Evolutionary conservation across 1,140 invertebrate species (phyloP), one percentile per base, ranked within the genome.

Genomic region (Archegozetes longisetosus): DNA sequence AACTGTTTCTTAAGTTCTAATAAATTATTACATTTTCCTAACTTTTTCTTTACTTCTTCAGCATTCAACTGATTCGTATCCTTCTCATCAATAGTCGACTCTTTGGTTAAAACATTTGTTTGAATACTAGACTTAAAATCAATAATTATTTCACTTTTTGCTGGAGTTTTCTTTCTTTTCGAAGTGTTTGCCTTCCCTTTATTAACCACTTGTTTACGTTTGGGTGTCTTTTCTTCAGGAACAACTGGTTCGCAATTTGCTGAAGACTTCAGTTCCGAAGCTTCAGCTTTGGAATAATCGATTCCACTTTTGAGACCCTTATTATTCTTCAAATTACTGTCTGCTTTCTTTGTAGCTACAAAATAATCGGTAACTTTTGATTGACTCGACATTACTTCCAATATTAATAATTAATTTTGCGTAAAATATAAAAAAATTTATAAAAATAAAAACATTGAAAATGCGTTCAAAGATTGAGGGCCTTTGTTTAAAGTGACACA

Each of bases 21-120:
- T 17, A 58, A 24, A 53, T 53, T 58, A 2, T 49, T 58, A 40
- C 57, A 58, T 27, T 20, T 20, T 29, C 25, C 6, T 40, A 58
- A n/a, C 27, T 29, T 24, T 24, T 51, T 3, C 25, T 58, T 58
- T n/a, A 58, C 32, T 26, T 50, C 57, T 9, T 20, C 23, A 58
- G 24, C 51, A 28, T 50, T 58, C n/a, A 53, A 28, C 12, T 40
- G 6, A 6, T 40, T 40, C 6, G 32, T 17, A 9, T 40, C 32
- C 17, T 40, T 17, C 6, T 40, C 6, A 40, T 17, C 32, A 40
- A 40, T 40, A 17, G 32, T 40, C 32, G 32, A 40, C 32, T 17
- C 6, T 6, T 17, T 6, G 32, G 6, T 17, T 6, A 6, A 17
- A 17, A 17, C 32, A 17, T 40, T 17, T 40, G 6, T 6, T 17